Conservation (phyloP, 2,113 vertebrate genomes). For the Calypte anna region DNA sequence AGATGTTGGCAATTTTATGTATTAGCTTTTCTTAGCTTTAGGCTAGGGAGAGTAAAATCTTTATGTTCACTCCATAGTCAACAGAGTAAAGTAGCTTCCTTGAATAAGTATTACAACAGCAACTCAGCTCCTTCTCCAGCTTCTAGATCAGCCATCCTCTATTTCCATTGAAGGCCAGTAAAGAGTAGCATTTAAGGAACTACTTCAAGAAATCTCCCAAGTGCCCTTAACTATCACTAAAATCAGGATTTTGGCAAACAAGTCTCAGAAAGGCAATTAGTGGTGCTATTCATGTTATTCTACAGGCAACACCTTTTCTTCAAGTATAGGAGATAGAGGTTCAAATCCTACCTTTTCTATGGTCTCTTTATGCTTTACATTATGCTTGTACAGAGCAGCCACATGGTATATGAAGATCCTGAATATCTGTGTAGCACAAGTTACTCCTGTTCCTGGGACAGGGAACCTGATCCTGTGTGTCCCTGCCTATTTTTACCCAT, state of each 20-base stretch:
- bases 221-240: neutral
- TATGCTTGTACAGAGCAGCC: neutral
- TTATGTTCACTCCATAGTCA: neutral
- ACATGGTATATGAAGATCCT: neutral
- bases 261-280: constrained; percentile 23
- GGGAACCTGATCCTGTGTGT: neutral
- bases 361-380: neutral
- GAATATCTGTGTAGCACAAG: neutral
- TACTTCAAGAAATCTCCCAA: neutral
- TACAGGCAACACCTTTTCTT: neutral
- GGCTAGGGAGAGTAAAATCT: neutral
- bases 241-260: neutral
- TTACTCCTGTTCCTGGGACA: neutral
- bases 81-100: neutral
- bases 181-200: neutral
- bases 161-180: neutral
- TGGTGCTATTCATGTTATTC: neutral
- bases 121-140: neutral
- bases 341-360: neutral
- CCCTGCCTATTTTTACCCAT: constrained; percentile 4
- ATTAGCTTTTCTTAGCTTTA: neutral
- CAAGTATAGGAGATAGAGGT: neutral
- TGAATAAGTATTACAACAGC: neutral
- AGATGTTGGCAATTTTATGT: neutral
- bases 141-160: neutral